A percentile compares a stretch with the other conserved stretches of the same genome.
These are phyloP conservation scores for Gila orcuttii DNA, from an alignment of 2,113 vertebrate genomes.

Conservation along the genomic window DNA sequence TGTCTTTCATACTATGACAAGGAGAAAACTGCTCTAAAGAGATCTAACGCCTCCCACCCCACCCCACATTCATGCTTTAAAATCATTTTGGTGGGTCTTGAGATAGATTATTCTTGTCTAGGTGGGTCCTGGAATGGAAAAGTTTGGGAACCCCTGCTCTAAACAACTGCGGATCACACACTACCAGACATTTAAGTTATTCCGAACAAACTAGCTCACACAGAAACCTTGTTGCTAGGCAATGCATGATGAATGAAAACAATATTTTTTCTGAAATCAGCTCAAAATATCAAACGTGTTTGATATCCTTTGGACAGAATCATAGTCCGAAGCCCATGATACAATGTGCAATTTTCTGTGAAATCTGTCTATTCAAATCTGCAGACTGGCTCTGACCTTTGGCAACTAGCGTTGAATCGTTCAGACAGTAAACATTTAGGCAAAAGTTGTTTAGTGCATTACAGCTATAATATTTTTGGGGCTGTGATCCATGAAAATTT, in stretches of 20 bases:
- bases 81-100: no score
- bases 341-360: neutral
- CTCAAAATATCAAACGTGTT: neutral
- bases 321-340: neutral
- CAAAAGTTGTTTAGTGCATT: neutral
- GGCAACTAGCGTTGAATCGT: neutral
- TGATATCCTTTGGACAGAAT: neutral
- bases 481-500: neutral
- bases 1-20: no score
- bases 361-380: neutral
- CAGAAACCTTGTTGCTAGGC: neutral
- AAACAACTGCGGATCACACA: neutral
- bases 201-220: neutral
- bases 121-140: no score
- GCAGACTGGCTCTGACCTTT: neutral
- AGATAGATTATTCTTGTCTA: no score
- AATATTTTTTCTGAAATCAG: neutral
- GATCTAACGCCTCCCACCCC: no score
- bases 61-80: no score
- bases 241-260: neutral
- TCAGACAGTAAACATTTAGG: neutral
- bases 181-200: neutral
- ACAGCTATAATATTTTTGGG: neutral
- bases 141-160: no score
- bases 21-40: no score